Evolutionary conservation across 2,888 invertebrate species (phyloP).

Genomic region (Perizoma flavofasciatum): DNA sequence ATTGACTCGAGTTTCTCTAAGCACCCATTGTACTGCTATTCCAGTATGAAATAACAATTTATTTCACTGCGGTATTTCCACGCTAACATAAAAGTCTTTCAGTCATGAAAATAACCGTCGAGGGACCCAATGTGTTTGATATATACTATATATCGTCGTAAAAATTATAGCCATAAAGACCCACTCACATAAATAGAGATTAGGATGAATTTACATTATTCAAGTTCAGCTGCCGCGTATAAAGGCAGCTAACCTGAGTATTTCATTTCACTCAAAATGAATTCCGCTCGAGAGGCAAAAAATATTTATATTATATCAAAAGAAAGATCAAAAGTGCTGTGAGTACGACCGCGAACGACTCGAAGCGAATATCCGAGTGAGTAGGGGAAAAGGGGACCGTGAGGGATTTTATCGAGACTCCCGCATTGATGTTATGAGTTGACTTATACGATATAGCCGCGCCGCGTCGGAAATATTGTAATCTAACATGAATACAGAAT

Average conservation of each 20-base stretch:
- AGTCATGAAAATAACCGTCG: constrained; percentile 27
- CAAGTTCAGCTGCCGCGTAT: constrained; percentile 43
- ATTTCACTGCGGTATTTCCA: constrained; percentile 26
- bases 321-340: constrained; percentile 72
- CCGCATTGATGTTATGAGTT: constrained; percentile 60
- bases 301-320: constrained; percentile 74
- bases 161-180: constrained; percentile 43
- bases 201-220: constrained; percentile 57
- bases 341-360: constrained; percentile 50
- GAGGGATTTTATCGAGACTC: constrained; percentile 63
- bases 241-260: constrained; percentile 43
- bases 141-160: constrained; percentile 23
- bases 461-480: constrained; percentile 65
- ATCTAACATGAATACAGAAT: constrained; percentile 71
- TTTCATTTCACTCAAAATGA: constrained; percentile 68
- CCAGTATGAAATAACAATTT: constrained; percentile 30
- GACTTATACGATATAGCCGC: constrained; percentile 59
- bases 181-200: constrained; percentile 54
- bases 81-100: constrained; percentile 24
- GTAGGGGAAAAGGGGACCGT: constrained; percentile 49
- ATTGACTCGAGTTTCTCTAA: constrained; percentile 27
- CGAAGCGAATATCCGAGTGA: constrained; percentile 42
- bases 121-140: constrained; percentile 23
- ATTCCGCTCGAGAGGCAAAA: constrained; percentile 64
- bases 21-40: constrained; percentile 25